Evolutionary conservation across 2,797 vertebrate genomes (phyloP).

Genomic region (Alectoris magna): DNA sequence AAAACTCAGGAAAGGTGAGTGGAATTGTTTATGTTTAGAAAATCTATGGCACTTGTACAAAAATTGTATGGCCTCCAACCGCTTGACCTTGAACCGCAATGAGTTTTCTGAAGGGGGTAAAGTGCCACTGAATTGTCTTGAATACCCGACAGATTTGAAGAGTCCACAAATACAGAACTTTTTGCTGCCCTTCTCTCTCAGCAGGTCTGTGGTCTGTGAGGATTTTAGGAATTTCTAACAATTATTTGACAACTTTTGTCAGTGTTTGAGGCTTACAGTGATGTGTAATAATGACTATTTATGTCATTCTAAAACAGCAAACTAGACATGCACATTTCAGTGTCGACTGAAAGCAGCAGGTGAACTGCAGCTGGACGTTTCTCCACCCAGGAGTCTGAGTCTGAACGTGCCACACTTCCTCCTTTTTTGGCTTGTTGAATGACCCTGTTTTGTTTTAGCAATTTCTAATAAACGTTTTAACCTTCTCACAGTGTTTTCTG

Average conservation of each 20-base stretch:
- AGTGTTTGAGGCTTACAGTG: conserved; percentile 44
- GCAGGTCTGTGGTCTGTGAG: neutral
- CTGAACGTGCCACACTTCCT: neutral
- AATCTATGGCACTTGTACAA: neutral
- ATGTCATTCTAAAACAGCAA: conserved; percentile 13
- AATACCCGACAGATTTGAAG: neutral
- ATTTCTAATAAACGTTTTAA: neutral
- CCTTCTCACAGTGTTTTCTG: conserved; percentile 53
- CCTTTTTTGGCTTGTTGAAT: neutral
- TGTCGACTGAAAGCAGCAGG: neutral
- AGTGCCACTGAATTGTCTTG: conserved; percentile 9
- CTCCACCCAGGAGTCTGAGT: neutral
- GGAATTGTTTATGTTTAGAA: neutral
- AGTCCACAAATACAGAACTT: neutral
- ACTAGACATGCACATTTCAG: neutral
- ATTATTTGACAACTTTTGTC: conserved; percentile 29
- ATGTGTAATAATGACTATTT: conserved; percentile 51
- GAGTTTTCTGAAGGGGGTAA: neutral
- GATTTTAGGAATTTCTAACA: conserved; percentile 50
- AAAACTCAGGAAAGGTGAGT: neutral
- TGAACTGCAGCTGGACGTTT: neutral
- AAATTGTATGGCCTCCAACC: neutral
- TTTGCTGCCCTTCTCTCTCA: neutral
- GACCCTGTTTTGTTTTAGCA: conserved; percentile 14
- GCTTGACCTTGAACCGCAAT: neutral